These are phyloP conservation scores for Kuschelorhynchus macadamiae DNA, from an alignment of 2,888 invertebrate genomes.

Conservation along the genomic window DNA sequence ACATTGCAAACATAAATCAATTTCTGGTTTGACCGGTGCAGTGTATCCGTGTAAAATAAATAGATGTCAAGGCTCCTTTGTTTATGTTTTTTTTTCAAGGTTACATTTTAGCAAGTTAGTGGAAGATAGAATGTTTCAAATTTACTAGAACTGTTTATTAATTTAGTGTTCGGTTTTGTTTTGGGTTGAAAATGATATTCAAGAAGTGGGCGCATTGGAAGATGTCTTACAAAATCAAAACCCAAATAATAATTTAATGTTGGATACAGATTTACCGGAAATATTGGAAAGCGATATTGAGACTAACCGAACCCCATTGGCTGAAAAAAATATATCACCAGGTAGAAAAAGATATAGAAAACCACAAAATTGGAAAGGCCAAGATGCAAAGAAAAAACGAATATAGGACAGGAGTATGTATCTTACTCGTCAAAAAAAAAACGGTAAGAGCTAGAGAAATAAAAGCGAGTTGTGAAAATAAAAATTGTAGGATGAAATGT, in stretches of 20 bases:
- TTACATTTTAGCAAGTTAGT: no score
- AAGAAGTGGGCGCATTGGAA: background rate
- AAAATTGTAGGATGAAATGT: slow-evolving; percentile 32
- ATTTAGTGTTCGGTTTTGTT: background rate
- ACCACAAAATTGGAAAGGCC: slow-evolving; percentile 7
- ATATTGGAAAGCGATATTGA: slow-evolving; percentile 1
- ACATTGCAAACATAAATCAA: no score
- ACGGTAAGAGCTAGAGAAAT: slow-evolving; percentile 19
- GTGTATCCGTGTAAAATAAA: no score
- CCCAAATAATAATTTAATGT: slow-evolving; percentile 4
- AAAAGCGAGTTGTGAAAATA: slow-evolving; percentile 28
- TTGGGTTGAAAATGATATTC: slow-evolving; percentile 11
- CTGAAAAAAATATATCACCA: slow-evolving; percentile 12
- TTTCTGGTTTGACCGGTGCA: no score
- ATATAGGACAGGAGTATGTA: slow-evolving; percentile 23
- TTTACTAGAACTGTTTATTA: no score
- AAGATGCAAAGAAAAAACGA: slow-evolving; percentile 19
- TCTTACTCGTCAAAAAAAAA: slow-evolving; percentile 25
- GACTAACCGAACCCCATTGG: background rate
- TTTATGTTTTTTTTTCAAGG: no score
- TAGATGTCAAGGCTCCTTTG: no score
- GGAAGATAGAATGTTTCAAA: no score
- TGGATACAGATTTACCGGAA: no score
- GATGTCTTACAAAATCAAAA: slow-evolving; percentile 1
- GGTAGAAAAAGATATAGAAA: slow-evolving; percentile 17